Conservation (phyloP, 2,113 vertebrate genomes). For the Willisornis vidua region DNA sequence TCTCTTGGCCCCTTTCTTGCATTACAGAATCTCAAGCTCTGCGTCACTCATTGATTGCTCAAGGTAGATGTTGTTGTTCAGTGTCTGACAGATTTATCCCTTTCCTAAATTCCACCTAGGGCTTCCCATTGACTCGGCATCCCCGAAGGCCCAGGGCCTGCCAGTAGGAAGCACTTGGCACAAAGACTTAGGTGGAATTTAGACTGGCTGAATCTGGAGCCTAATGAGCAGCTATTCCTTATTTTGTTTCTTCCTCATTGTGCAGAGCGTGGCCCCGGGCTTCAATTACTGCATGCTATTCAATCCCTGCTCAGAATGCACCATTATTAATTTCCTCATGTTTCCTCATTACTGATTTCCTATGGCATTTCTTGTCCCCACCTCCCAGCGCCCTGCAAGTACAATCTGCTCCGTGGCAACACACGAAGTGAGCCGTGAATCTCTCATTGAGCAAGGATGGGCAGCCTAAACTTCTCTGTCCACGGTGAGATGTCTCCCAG, state of each 20-base stretch:
- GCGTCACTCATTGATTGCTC: background rate
- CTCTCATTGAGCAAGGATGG: background rate
- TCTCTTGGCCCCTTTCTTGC: background rate
- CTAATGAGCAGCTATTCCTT: slow-evolving; percentile 51
- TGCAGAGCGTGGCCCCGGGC: slow-evolving; percentile 26
- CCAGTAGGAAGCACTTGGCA: slow-evolving; percentile 42
- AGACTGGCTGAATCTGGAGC: slow-evolving; percentile 43
- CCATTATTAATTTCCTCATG: slow-evolving; percentile 46
- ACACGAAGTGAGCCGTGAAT: background rate
- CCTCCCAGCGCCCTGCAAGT: background rate
- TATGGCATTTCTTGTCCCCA: background rate
- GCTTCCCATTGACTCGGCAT: background rate
- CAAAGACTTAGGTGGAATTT: slow-evolving; percentile 41
- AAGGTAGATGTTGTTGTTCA: background rate
- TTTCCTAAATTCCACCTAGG: background rate
- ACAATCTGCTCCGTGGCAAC: background rate
- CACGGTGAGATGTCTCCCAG: background rate
- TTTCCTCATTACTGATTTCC: slow-evolving; percentile 42
- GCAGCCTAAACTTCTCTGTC: background rate
- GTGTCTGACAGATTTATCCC: background rate
- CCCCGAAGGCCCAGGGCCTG: background rate
- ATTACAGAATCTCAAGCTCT: background rate
- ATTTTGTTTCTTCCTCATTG: slow-evolving; percentile 64
- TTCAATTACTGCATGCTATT: slow-evolving; percentile 50
- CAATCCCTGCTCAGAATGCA: slow-evolving; percentile 41